These are phyloP conservation scores for Hydroisotoma schaefferi DNA, from an alignment of 2,888 invertebrate genomes.

Conservation along the genomic window DNA sequence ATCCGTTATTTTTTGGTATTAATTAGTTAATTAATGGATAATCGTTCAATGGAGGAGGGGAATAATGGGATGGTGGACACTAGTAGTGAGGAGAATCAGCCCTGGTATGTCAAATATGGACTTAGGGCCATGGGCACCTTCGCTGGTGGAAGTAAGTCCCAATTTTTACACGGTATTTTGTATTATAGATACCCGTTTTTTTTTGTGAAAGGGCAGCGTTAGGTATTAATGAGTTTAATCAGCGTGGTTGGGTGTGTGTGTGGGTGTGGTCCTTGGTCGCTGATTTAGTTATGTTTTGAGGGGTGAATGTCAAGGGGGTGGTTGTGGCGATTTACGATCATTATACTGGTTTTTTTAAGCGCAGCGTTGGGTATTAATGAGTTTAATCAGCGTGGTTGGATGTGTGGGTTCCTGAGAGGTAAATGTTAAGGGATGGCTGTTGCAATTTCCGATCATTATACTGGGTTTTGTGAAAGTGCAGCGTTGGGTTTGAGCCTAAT, in stretches of 20 bases:
- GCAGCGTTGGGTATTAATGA: too few relatives aligned
- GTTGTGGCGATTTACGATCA: background rate
- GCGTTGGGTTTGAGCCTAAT: too few relatives aligned
- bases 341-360: too few relatives aligned
- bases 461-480: too few relatives aligned
- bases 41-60: constrained; percentile 37
- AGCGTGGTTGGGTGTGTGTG: background rate
- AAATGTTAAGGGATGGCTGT: too few relatives aligned
- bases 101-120: constrained; percentile 86
- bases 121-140: constrained; percentile 77
- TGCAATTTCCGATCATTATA: too few relatives aligned
- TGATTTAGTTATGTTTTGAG: background rate
- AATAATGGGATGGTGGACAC: constrained; percentile 17
- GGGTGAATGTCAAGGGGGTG: background rate
- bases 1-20: too few relatives aligned
- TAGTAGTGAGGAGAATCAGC: constrained; percentile 52
- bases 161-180: background rate
- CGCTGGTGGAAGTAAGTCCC: constrained; percentile 72
- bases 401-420: too few relatives aligned
- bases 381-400: too few relatives aligned
- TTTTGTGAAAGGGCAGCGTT: constrained; percentile 1
- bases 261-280: too few relatives aligned
- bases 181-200: background rate
- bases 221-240: background rate
- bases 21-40: too few relatives aligned